A percentile compares a stretch with the other conserved stretches of the same genome.
Evolutionary conservation across 2,113 vertebrate species (phyloP).

Genomic region (Noctilio leporinus): DNA sequence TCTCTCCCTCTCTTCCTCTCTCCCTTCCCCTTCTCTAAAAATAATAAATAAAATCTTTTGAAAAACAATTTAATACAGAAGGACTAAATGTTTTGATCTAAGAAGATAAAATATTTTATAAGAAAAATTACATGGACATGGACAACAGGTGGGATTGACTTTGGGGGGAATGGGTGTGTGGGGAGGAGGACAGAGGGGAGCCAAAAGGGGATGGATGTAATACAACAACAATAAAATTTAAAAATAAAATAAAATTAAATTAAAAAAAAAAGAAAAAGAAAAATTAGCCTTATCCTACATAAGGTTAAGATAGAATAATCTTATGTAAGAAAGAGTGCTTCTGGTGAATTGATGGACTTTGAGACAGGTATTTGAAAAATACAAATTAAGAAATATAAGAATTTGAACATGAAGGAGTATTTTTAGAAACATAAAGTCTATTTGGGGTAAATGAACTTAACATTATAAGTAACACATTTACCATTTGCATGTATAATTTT

Average conservation of each 20-base stretch:
- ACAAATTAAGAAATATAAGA: neutral
- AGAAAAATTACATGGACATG: neutral
- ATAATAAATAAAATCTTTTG: too few relatives aligned
- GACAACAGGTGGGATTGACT: too few relatives aligned
- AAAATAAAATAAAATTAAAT: too few relatives aligned
- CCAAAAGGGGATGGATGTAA: too few relatives aligned
- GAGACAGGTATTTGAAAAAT: neutral
- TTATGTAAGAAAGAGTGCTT: too few relatives aligned
- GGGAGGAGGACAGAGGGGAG: too few relatives aligned
- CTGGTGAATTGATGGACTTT: neutral
- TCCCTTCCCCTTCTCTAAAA: too few relatives aligned
- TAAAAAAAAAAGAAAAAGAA: too few relatives aligned
- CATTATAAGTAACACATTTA: neutral
- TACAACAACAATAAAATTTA: too few relatives aligned
- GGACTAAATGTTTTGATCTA: neutral
- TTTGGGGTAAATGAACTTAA: neutral
- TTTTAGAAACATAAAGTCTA: conserved; percentile 1
- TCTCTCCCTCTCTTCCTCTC: too few relatives aligned
- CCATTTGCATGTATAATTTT: neutral
- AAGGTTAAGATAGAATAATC: neutral
- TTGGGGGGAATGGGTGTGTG: too few relatives aligned
- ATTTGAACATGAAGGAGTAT: neutral
- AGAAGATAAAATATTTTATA: neutral
- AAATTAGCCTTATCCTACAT: neutral
- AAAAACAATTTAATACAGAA: neutral